Evolutionary conservation across 2,888 invertebrate species (phyloP).

Genomic region (Epistrophe eligans): DNA sequence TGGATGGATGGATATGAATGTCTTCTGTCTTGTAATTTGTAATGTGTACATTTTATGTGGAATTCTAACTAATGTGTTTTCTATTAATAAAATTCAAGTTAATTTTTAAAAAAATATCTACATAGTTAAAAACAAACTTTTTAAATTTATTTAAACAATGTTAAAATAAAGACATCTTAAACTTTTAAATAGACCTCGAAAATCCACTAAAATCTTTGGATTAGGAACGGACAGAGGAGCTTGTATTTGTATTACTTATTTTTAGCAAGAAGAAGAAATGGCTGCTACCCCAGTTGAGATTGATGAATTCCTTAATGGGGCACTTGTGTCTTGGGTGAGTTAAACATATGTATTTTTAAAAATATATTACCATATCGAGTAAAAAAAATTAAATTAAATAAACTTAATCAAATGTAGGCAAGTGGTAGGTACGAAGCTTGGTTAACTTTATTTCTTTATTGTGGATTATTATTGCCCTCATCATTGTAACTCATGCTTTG

Average conservation of each 20-base stretch:
- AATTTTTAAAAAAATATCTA: not conserved
- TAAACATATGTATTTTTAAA: not conserved
- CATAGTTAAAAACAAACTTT: not conserved
- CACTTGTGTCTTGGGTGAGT: conserved; percentile 94
- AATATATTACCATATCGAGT: not conserved
- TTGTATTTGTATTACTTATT: conserved; percentile 40
- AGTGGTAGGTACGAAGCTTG: not conserved
- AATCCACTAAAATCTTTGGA: conserved; percentile 45
- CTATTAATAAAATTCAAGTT: not conserved
- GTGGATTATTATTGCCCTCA: not conserved
- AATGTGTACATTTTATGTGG: conserved; percentile 64
- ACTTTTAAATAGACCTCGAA: not conserved
- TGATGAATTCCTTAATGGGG: conserved; percentile 93
- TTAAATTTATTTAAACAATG: conserved; percentile 28
- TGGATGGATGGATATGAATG: not conserved
- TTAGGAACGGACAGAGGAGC: conserved; percentile 21
- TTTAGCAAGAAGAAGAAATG: conserved; percentile 75
- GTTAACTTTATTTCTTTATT: not conserved
- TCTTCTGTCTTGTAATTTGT: conserved; percentile 34
- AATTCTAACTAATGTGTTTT: conserved; percentile 49
- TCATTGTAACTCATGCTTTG: not conserved
- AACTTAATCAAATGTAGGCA: no score
- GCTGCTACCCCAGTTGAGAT: conserved; percentile 87
- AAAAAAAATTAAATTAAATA: not conserved
- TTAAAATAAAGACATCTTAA: conserved; percentile 27